These are phyloP conservation scores for Platycnemis pennipes DNA, from an alignment of 2,888 invertebrate species.

Conservation along the genomic window DNA sequence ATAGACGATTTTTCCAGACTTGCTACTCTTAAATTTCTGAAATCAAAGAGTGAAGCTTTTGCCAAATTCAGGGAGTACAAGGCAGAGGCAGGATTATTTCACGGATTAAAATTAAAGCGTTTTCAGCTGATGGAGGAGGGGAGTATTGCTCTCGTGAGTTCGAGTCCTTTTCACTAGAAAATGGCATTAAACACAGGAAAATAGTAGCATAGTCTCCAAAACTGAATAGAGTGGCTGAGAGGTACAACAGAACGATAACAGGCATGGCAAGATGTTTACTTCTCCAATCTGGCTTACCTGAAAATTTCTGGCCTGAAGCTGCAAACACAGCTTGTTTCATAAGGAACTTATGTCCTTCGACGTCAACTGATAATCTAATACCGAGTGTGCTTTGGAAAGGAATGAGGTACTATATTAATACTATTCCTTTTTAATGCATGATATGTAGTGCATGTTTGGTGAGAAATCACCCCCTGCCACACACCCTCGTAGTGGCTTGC, in stretches of 20 bases:
- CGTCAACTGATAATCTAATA: too few species aligned
- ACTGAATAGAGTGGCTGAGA: slow-evolving; percentile 73
- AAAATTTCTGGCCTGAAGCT: slow-evolving; percentile 74
- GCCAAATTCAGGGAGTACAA: slow-evolving; percentile 11
- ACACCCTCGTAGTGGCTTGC: too few species aligned
- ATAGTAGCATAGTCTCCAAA: slow-evolving; percentile 72
- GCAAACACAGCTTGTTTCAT: slow-evolving; percentile 72
- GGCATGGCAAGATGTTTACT: slow-evolving; percentile 73
- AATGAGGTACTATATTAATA: too few species aligned
- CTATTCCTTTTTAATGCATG: too few species aligned
- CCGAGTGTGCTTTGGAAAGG: too few species aligned
- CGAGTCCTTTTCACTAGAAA: slow-evolving; percentile 67
- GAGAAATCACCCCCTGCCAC: too few species aligned
- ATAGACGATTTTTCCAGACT: background rate
- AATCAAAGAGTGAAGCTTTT: slow-evolving; percentile 1
- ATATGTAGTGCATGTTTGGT: too few species aligned
- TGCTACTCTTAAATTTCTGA: background rate
- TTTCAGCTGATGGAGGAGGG: slow-evolving; percentile 28
- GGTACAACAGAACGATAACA: slow-evolving; percentile 73
- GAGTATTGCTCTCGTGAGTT: slow-evolving; percentile 37
- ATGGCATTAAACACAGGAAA: slow-evolving; percentile 72
- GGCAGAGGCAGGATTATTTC: background rate
- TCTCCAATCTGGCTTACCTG: slow-evolving; percentile 69
- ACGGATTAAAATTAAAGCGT: background rate
- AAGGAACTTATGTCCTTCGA: slow-evolving; percentile 71